Base-by-base conservation (phyloP, 2,113 vertebrate genomes). In the Camelus bactrianus region DNA sequence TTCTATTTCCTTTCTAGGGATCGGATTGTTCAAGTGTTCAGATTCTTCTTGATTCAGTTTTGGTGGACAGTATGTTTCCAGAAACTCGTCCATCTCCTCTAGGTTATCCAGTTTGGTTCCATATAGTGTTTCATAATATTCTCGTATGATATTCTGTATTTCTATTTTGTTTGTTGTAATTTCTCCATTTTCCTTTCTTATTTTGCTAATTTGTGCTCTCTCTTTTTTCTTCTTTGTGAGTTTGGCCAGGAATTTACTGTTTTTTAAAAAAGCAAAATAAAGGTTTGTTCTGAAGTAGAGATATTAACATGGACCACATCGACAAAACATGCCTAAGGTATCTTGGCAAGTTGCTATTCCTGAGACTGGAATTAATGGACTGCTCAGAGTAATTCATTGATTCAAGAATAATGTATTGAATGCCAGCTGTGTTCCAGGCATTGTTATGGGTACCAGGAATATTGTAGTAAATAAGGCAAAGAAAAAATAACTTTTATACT, bases 381-480 rank as follows among this genome's bases (percentile, higher is more conserved):
- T 76, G 17, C 42, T 85, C 35, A 89, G 72, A 95, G 80, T 91
- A 93, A 76, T 94, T 89, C 26, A 94, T 58, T 82, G 38, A 87
- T 87, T 91, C 38, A 90, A 35, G 17, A 91, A 46, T 22, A 76
- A 86, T 52, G 24, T 56, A 60, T 22, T 89, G 65, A 93, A 93
- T 96, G 56, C 10, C 48, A 94, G 83, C 17, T 72, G 93, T 85
- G 38, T 77, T 38, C 24, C 30, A 84, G 72, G 52, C 60, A 62
- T 81, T 84, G 5, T 50, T 73, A 60, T 38, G 13, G 16, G 10
- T 22, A 85, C 20, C 5, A 67, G 54, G 26, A 79, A 64, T 72
- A 79, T 2, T 62, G 6, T 62, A 42, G 22, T 89, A 42, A 89
- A 93, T 69, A 93, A 42, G 4, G 9, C 42, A 72, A 26, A 11